Evolutionary conservation across 2,113 vertebrate genomes (phyloP).

Genomic region (Macaca nemestrina): DNA sequence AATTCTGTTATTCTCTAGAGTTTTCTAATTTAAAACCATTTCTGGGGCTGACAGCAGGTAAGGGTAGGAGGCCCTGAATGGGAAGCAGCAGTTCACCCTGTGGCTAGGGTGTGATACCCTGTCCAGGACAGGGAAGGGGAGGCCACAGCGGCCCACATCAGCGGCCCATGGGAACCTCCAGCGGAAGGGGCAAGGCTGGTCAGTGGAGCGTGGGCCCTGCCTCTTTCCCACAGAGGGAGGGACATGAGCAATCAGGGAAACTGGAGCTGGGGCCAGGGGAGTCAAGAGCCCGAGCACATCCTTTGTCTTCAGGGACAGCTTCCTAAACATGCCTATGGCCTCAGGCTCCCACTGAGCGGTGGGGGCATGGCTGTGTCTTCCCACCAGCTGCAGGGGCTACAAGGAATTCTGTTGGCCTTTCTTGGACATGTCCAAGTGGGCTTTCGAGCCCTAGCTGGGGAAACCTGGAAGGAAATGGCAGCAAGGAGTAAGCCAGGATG

Average conservation of each 20-base stretch:
- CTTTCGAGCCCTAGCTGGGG: rapidly evolving
- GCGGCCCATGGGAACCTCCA: rapidly evolving
- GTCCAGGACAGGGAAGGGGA: rapidly evolving
- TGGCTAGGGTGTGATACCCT: rapidly evolving
- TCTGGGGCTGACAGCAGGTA: neutral
- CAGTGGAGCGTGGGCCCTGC: rapidly evolving
- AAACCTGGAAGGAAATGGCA: neutral
- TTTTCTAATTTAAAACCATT: neutral
- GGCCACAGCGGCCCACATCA: neutral
- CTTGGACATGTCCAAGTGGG: rapidly evolving
- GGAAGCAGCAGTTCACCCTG: too few species aligned
- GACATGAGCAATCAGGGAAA: neutral
- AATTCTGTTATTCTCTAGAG: neutral
- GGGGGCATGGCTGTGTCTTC: too few species aligned
- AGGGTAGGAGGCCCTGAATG: neutral
- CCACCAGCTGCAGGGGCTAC: neutral
- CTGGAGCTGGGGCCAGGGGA: rapidly evolving
- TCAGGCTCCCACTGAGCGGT: neutral
- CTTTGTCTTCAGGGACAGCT: neutral
- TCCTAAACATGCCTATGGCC: rapidly evolving
- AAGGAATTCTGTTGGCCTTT: neutral
- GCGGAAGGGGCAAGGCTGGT: neutral
- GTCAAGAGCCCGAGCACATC: neutral
- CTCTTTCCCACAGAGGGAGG: neutral
- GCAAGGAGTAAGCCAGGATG: neutral